A percentile compares a stretch with the other conserved stretches of the same genome.
Conservation (phyloP, 2,888 invertebrate species). For the Deroplatys truncata region DNA sequence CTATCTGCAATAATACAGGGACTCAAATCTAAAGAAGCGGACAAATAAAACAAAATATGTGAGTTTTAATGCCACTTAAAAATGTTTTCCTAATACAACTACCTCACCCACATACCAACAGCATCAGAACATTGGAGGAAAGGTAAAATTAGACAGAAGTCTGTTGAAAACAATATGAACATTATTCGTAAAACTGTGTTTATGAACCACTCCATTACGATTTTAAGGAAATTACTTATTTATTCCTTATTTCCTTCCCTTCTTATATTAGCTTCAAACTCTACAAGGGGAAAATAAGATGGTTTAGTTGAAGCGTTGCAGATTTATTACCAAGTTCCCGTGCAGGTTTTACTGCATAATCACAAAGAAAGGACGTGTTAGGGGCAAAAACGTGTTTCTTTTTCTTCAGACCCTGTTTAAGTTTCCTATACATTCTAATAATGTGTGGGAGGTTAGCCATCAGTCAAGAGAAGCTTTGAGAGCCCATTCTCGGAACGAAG, state of each 20-base stretch:
- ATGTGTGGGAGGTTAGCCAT: not conserved
- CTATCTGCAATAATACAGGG: too few relatives aligned
- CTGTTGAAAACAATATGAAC: not conserved
- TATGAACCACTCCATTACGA: not conserved
- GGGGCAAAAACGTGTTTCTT: too few relatives aligned
- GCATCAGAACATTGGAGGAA: not conserved
- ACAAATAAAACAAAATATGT: too few relatives aligned
- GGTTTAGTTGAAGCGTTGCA: not conserved
- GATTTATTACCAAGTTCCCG: not conserved
- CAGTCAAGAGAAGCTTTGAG: not conserved
- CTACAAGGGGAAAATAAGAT: not conserved
- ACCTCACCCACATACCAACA: too few relatives aligned
- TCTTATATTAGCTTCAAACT: not conserved
- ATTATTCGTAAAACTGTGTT: not conserved
- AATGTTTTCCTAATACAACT: too few relatives aligned
- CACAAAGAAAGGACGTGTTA: not conserved
- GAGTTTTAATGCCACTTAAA: too few relatives aligned
- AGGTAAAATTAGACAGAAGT: not conserved
- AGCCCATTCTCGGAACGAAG: too few relatives aligned
- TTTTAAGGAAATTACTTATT: not conserved
- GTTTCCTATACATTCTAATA: not conserved
- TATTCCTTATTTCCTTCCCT: not conserved
- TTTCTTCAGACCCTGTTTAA: not conserved
- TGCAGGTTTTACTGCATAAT: not conserved
- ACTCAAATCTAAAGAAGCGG: too few relatives aligned